Base-by-base conservation (phyloP, 2,888 invertebrate species). In the Sinhomidia bicolor region DNA sequence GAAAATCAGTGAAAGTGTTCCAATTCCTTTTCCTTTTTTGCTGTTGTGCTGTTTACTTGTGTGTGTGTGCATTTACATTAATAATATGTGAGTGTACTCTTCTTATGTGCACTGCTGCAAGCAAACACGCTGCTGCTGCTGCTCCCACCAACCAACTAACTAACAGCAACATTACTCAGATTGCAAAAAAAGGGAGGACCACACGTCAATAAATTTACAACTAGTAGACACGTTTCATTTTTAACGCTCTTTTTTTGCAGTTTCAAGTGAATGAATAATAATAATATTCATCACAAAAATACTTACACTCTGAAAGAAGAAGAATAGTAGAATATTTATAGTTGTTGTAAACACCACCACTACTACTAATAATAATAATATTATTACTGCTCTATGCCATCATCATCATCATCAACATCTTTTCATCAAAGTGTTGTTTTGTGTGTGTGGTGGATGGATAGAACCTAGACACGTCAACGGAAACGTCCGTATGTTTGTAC, bases 1-100 rank as follows among this genome's bases (percentile, higher is more conserved):
- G 79, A 83, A 88, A 83, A 81, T 88, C 88, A 88, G 88, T 88
- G 88, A 88, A 88, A 88, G 88, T 83, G 88, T 88, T 88, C 88
- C 88, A 88, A 88, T 88, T 88, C 88, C 79, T 83, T 88, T 83
- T n/a, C 68, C 80, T 88, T 65, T 74, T 82, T 68, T 74, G 44
- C 29, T 74, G 74, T 41, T 74, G 0, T 74, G n/a, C 51, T 26
- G 47, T 74, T 68, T 41, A 51, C 74, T 74, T 74, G 47, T 47
- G 44, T 74, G 44, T 74, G n/a, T n/a, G 74, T 14, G 26, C n/a
- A n/a, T n/a, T n/a, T n/a, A n/a, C n/a, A n/a, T n/a, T n/a, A n/a
- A n/a, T n/a, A n/a, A n/a, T 7, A 6, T 14, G 47, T 47, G 68
- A 26, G 26, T 74, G 74, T 74, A 74, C 74, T 74, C 47, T 74